Percentiles rank a stretch among this genome's conserved stretches.
These are phyloP conservation scores for Perca fluviatilis DNA, from an alignment of 2,113 vertebrate genomes.

Conservation along the genomic window DNA sequence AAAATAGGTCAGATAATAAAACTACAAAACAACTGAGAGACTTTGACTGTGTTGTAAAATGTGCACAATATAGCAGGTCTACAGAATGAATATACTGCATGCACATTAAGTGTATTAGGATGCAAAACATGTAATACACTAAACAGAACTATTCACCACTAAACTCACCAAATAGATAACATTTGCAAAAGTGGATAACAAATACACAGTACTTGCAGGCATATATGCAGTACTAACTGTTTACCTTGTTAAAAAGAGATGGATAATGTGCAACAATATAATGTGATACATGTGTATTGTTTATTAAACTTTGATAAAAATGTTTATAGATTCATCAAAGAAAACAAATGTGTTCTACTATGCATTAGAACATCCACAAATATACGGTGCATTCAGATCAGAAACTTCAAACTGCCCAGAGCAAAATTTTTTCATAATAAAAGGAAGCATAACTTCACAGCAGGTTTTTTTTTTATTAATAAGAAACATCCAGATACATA, in stretches of 20 bases:
- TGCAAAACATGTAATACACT: neutral
- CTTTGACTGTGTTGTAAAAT: neutral
- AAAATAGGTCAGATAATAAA: neutral
- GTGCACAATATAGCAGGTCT: neutral
- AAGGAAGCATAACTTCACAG: neutral
- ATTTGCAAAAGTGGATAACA: neutral
- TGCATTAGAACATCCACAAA: neutral
- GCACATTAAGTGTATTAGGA: neutral
- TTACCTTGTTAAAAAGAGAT: neutral
- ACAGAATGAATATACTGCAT: neutral
- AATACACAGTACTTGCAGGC: neutral
- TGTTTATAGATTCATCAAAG: neutral
- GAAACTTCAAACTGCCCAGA: neutral
- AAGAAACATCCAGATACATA: neutral
- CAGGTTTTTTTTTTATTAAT: neutral
- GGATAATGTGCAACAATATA: neutral
- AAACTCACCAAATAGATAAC: neutral
- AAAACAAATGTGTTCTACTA: neutral
- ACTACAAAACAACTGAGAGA: neutral
- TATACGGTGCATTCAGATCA: neutral
- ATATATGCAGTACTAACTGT: neutral
- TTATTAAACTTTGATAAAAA: no score
- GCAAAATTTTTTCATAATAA: neutral
- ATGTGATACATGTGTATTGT: neutral
- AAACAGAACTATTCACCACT: neutral